Evolutionary conservation across 2,888 invertebrate species (phyloP).

Genomic region (Oscheius sp.): DNA sequence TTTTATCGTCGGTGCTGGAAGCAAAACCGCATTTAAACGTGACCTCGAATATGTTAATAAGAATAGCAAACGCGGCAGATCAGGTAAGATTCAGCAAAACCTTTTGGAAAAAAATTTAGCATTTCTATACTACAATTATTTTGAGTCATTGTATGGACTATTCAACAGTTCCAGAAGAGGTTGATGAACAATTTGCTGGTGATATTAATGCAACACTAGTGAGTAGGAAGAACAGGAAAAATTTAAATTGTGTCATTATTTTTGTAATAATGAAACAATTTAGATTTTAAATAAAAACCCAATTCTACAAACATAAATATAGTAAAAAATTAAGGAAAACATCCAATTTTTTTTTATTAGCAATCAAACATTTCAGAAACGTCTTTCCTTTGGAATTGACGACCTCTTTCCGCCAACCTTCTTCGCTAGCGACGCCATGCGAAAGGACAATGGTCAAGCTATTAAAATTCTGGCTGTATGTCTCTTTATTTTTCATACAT

Average conservation of each 20-base stretch:
- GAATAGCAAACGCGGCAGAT: conserved; percentile 53
- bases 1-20: conserved; percentile 46
- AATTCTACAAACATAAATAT: too few relatives aligned
- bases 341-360: not conserved
- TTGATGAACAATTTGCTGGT: conserved; percentile 54
- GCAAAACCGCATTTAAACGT: conserved; percentile 43
- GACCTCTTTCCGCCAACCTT: conserved; percentile 57
- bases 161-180: conserved; percentile 47
- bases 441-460: conserved; percentile 49
- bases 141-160: conserved; percentile 64
- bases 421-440: conserved; percentile 46
- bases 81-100: conserved; percentile 37
- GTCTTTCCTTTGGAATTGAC: conserved; percentile 59
- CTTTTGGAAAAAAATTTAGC: conserved; percentile 32
- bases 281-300: too few relatives aligned
- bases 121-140: conserved; percentile 66
- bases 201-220: conserved; percentile 61
- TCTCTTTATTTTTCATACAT: not conserved
- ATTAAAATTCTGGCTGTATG: conserved; percentile 45
- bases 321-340: too few relatives aligned
- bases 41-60: conserved; percentile 55
- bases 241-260: too few relatives aligned
- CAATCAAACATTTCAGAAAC: conserved; percentile 37
- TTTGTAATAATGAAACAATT: too few relatives aligned
- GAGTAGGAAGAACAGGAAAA: too few relatives aligned